A percentile compares a stretch with the other conserved stretches of the same genome.
phyloP scores from a whole-genome alignment of 2,113 vertebrate species.

The Pipra filicauda region DNA sequence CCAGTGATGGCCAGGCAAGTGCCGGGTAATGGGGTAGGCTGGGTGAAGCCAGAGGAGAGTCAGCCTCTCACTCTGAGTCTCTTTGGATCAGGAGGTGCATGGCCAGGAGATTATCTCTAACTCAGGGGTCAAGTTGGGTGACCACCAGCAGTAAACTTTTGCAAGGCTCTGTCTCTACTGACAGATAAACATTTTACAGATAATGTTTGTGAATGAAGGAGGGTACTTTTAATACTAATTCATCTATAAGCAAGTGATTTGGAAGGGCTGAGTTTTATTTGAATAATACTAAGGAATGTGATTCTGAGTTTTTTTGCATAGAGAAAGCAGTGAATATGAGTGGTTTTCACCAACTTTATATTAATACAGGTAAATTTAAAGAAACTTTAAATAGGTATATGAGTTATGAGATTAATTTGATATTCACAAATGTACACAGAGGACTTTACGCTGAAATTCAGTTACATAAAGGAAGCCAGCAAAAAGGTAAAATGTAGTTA shows the following conservation, averaged over 20 bases:
- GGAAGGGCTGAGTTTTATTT: not conserved
- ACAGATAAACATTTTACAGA: not conserved
- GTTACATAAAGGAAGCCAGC: not conserved
- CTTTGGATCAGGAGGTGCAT: not conserved
- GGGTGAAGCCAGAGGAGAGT: not conserved
- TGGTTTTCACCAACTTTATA: not conserved
- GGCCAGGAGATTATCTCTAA: not conserved
- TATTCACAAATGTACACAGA: not conserved
- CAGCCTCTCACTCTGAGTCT: not conserved
- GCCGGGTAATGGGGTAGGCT: accelerated
- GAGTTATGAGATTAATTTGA: not conserved
- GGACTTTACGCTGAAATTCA: not conserved
- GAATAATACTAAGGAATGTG: not conserved
- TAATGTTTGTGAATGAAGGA: not conserved
- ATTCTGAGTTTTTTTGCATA: not conserved
- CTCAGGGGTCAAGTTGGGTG: not conserved
- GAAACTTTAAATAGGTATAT: not conserved
- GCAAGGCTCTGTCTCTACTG: not conserved
- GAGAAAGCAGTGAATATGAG: not conserved
- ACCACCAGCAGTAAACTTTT: not conserved
- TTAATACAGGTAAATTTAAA: not conserved
- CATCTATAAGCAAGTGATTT: not conserved
- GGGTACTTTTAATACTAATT: not conserved
- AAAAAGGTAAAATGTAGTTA: not conserved
- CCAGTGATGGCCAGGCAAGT: not conserved